A percentile compares a stretch with the other conserved stretches of the same genome.
Conservation (phyloP, 2,888 invertebrate genomes). For the Acholoe squamosa region DNA sequence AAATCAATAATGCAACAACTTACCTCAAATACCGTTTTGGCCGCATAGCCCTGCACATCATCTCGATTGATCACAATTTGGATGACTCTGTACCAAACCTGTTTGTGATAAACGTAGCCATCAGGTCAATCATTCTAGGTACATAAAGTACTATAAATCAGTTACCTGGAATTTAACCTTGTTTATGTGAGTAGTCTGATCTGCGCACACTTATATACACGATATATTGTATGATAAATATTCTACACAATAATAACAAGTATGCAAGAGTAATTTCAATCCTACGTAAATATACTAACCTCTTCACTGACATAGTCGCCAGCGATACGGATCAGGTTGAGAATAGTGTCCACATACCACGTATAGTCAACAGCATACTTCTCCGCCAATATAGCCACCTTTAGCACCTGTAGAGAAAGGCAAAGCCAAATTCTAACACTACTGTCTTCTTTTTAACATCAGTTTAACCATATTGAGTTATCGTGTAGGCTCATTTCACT, state of each 20-base stretch:
- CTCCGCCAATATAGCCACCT: constrained; percentile 99
- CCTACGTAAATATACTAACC: constrained; percentile 87
- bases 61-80: constrained; percentile 99
- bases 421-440: no score
- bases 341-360: constrained; percentile 97
- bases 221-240: no score
- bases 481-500: no score
- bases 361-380: constrained; percentile 99
- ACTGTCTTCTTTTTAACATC: no score
- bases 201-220: no score
- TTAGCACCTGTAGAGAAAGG: constrained; percentile 88
- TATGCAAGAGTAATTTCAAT: no score
- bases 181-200: no score
- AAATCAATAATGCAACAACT: constrained; percentile 64
- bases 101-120: constrained; percentile 31
- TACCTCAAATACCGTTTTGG: constrained; percentile 99
- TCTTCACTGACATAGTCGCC: constrained; percentile 99
- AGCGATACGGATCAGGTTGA: constrained; percentile 99
- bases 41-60: constrained; percentile 99
- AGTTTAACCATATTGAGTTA: no score
- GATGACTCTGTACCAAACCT: constrained; percentile 97
- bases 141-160: no score
- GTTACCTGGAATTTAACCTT: no score
- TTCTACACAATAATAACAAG: no score
- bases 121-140: no score